These are phyloP conservation scores for Eristalis pertinax DNA, from an alignment of 2,888 invertebrate genomes.

Conservation along the genomic window DNA sequence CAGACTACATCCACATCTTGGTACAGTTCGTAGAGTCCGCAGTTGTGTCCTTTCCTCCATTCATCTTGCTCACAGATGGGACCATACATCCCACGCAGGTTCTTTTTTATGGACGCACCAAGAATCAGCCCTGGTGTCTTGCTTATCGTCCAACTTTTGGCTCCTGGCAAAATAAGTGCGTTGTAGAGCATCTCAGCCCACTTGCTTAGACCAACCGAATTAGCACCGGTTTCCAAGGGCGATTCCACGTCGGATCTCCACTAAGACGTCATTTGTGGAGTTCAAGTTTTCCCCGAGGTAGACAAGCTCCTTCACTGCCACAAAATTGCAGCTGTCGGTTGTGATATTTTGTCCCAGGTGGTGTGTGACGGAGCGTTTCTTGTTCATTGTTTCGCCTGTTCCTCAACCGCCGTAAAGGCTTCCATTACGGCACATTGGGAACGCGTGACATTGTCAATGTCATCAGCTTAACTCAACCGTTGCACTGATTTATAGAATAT, in stretches of 20 bases:
- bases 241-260: too few species aligned
- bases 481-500: too few species aligned
- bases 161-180: too few species aligned
- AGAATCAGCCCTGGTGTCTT: too few species aligned
- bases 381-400: background rate
- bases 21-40: too few species aligned
- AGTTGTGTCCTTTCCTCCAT: too few species aligned
- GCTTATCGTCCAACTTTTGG: too few species aligned
- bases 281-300: background rate
- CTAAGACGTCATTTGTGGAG: background rate
- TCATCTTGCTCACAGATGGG: too few species aligned
- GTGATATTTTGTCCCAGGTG: background rate
- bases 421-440: background rate
- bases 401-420: background rate
- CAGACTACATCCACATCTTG: too few species aligned
- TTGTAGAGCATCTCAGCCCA: too few species aligned
- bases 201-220: background rate
- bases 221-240: background rate
- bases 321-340: background rate
- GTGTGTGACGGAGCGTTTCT: background rate
- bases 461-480: background rate
- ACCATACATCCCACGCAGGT: too few species aligned
- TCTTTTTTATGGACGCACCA: too few species aligned
- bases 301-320: background rate
- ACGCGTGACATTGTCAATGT: background rate